A percentile compares a stretch with the other conserved stretches of the same genome.
Evolutionary conservation across 2,113 vertebrate genomes (phyloP).

Genomic region (Mellivora capensis): DNA sequence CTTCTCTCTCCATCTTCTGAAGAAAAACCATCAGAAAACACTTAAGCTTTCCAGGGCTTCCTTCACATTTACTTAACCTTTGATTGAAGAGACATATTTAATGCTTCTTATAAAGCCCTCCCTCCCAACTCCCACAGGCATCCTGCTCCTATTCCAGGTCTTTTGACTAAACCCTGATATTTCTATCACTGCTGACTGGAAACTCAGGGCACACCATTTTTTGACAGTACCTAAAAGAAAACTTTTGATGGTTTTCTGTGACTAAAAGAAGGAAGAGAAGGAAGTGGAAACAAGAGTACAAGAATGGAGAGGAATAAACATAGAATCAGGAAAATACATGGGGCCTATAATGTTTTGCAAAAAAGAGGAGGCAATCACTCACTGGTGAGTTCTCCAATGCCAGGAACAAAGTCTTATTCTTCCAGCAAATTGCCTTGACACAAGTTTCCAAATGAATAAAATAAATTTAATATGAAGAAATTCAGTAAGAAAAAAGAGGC

Average conservation of each 20-base stretch:
- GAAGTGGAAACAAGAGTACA: neutral
- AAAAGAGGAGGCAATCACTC: neutral
- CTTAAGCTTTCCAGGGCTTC: constrained; percentile 16
- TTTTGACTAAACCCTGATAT: neutral
- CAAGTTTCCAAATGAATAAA: neutral
- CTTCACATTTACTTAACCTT: constrained; percentile 29
- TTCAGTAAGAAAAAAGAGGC: neutral
- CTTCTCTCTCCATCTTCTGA: constrained; percentile 11
- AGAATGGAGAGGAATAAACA: neutral
- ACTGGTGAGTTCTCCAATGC: neutral
- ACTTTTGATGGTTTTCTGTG: neutral
- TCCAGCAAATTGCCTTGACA: neutral
- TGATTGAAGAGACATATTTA: constrained; percentile 11
- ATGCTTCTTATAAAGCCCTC: neutral
- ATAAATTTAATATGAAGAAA: neutral
- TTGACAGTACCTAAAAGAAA: neutral
- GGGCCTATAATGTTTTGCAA: neutral
- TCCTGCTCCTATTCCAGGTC: neutral
- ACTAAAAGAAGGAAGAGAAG: neutral
- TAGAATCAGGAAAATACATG: neutral
- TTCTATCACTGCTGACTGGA: neutral
- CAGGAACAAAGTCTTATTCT: neutral
- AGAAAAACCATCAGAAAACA: constrained; percentile 24
- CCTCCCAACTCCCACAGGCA: rapidly evolving
- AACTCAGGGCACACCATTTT: neutral